Base-by-base conservation (phyloP, 2,797 vertebrate species). In the Psittacula derbiana region DNA sequence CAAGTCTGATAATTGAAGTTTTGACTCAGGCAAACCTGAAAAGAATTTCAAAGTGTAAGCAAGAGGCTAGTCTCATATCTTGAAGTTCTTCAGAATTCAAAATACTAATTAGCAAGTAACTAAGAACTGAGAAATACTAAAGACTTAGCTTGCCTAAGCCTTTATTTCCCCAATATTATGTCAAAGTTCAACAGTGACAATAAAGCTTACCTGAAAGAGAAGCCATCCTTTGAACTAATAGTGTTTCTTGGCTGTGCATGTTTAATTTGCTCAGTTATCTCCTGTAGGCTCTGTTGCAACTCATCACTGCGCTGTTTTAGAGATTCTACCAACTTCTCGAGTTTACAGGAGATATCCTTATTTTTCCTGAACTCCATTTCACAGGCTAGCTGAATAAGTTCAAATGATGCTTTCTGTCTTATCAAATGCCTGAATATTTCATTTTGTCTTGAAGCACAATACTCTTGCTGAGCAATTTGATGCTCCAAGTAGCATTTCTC, bases 371-470 rank as follows among this genome's bases (percentile, higher is more conserved):
- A 88, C 95, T 99, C 99, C 91, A 98, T 95, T 97, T 99, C 98
- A 94, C 97, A 99, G 57, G 98, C 98, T 76, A 99, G 91, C 55
- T 98, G 98, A 69, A 99, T 92, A 93, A 99, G 94, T 40, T 99
- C 99, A 95, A 99, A 99, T 7, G 98, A 99, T 4, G 98, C 98
- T 92, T 98, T 99, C 95, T 99, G 99, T 49, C 97, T 98, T 79
- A 99, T 97, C 41, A 99, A 96, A 92, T 98, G 98, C 95, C 98
- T 98, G 46, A 98, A 97, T 78, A 99, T 97, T 95, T 98, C 88
- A 53, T 98, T 97, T 97, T 99, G 99, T 88, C 97, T 98, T 72
- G 98, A 98, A 62, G 98, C 98, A 66, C 98, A 98, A 92, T 94
- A 98, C 43, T 98, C 97, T 95, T 99, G 99, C 17, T 96, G 97